A percentile compares a stretch with the other conserved stretches of the same genome.
Conservation (phyloP, 2,113 vertebrate species). For the Chionis minor region DNA sequence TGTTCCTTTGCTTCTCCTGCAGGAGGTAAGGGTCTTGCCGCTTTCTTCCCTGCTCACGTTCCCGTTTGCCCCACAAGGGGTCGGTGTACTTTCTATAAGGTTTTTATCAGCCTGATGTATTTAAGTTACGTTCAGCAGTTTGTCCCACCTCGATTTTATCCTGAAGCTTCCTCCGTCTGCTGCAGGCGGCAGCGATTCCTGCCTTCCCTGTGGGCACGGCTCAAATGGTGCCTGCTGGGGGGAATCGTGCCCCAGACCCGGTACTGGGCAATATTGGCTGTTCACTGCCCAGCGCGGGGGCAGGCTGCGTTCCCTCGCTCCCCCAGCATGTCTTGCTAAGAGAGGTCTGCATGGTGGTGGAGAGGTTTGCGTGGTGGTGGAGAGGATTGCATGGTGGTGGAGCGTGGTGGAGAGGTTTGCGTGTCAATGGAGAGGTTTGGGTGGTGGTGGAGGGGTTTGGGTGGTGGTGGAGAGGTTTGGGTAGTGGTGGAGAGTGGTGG, state of each 20-base stretch:
- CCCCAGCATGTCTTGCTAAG: too few relatives aligned
- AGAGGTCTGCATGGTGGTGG: too few relatives aligned
- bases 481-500: too few relatives aligned
- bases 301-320: accelerated
- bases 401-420: too few relatives aligned
- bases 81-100: not conserved
- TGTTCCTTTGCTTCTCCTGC: not conserved
- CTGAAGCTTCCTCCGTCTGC: not conserved
- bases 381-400: too few relatives aligned
- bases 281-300: not conserved
- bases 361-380: too few relatives aligned
- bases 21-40: accelerated
- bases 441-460: too few relatives aligned
- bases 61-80: not conserved
- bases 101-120: not conserved
- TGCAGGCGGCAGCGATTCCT: not conserved
- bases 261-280: not conserved
- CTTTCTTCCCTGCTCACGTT: not conserved
- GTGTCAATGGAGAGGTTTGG: too few relatives aligned
- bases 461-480: too few relatives aligned
- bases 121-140: not conserved
- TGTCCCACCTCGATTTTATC: not conserved
- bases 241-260: not conserved
- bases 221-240: accelerated
- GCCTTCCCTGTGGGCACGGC: not conserved